These are phyloP conservation scores for Columbina picui DNA, from an alignment of 2,113 vertebrate species.

Conservation along the genomic window DNA sequence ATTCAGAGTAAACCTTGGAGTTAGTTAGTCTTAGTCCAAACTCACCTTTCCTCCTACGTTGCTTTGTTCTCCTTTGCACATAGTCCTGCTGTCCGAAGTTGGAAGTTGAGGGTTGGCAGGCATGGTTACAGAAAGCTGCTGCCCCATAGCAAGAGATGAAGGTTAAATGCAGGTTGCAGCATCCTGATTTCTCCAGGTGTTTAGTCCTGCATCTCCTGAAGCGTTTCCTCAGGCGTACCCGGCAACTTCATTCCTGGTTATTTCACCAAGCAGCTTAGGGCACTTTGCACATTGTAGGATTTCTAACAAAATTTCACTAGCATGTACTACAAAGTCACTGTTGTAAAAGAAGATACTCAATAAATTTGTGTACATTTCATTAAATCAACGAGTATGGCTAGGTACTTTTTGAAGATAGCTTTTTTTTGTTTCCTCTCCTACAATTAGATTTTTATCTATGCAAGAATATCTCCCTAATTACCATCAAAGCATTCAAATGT, in stretches of 20 bases:
- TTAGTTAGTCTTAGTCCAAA: not conserved
- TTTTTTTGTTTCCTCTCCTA: not conserved
- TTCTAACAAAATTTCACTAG: not conserved
- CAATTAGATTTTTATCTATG: not conserved
- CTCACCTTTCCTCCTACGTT: not conserved
- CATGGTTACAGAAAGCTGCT: not conserved
- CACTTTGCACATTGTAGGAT: not conserved
- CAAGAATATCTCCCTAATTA: not conserved
- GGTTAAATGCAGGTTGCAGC: not conserved
- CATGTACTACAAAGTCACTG: not conserved
- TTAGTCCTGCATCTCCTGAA: not conserved
- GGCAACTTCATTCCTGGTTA: not conserved
- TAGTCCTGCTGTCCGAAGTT: rapidly evolving
- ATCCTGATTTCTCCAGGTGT: not conserved
- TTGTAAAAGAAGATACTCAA: not conserved
- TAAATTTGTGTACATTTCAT: not conserved
- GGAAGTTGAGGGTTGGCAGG: not conserved
- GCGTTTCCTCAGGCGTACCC: rapidly evolving
- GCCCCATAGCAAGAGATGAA: not conserved
- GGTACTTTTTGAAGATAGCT: not conserved
- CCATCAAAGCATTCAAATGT: not conserved
- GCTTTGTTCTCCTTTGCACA: not conserved
- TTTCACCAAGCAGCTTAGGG: not conserved
- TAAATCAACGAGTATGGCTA: not conserved
- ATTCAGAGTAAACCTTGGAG: not conserved